phyloP scores from a whole-genome alignment of 2,113 vertebrate species.

The Aptenodytes patagonicus region DNA sequence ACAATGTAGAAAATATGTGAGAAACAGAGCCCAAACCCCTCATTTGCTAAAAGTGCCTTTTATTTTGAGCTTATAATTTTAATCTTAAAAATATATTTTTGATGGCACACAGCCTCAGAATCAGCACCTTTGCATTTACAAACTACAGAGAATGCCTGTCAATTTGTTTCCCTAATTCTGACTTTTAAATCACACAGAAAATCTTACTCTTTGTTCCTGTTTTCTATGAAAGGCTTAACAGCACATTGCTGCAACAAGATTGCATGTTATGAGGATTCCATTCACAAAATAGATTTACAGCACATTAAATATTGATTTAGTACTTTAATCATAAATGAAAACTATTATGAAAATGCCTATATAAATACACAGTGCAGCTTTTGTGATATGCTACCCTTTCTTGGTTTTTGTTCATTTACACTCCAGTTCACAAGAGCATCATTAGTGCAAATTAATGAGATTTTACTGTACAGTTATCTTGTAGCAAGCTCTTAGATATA shows the following conservation, averaged over 20 bases:
- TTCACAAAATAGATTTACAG: slow-evolving; percentile 1
- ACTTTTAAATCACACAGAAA: neutral
- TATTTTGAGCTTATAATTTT: slow-evolving; percentile 29
- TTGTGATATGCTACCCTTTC: neutral
- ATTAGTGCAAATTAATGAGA: neutral
- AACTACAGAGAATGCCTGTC: neutral
- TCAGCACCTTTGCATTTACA: slow-evolving; percentile 26
- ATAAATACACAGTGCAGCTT: neutral
- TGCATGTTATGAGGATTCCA: neutral
- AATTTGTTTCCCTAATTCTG: neutral
- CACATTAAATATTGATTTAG: neutral
- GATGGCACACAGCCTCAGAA: slow-evolving; percentile 9
- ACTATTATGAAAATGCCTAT: neutral
- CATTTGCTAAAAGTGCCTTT: neutral
- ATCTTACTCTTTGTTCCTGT: neutral
- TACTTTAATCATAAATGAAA: neutral
- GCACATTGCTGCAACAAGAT: neutral
- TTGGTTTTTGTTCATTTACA: neutral
- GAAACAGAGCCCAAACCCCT: neutral
- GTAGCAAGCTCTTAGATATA: neutral
- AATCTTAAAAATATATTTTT: slow-evolving; percentile 35
- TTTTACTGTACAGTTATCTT: neutral
- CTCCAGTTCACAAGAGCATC: neutral
- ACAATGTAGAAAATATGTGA: neutral
- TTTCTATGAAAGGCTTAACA: neutral